These are phyloP conservation scores for Galbula dea DNA, from an alignment of 2,113 vertebrate species.

Conservation along the genomic window DNA sequence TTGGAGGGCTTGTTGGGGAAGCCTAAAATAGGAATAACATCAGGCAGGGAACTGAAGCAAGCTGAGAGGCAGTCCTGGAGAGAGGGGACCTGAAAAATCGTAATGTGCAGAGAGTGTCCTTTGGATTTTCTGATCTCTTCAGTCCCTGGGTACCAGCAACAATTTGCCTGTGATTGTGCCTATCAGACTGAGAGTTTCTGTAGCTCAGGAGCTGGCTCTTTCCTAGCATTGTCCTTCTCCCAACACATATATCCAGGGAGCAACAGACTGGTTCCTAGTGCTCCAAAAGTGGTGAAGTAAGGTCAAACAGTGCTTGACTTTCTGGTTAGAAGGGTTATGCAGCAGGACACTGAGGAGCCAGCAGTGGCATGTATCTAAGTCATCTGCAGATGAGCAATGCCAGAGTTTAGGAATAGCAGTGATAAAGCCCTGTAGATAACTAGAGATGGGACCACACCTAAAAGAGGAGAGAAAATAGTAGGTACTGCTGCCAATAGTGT, in stretches of 20 bases:
- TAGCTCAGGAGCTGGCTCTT: not conserved
- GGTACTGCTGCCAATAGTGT: not conserved
- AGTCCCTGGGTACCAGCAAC: not conserved
- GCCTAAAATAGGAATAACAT: not conserved
- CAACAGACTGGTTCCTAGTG: not conserved
- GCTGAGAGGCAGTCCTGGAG: not conserved
- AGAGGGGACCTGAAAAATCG: too few species aligned
- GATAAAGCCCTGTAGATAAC: constrained; percentile 49
- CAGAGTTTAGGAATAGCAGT: constrained; percentile 8
- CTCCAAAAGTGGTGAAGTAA: not conserved
- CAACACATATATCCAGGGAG: not conserved
- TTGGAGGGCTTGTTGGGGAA: not conserved
- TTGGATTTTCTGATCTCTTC: not conserved
- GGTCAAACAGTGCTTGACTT: constrained; percentile 4
- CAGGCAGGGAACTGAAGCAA: not conserved
- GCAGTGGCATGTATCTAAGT: not conserved
- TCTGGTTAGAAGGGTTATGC: not conserved
- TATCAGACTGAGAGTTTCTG: not conserved
- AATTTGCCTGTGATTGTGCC: not conserved
- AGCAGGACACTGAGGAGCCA: constrained; percentile 1
- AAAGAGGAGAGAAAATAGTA: constrained; percentile 40
- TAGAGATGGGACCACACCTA: constrained; percentile 35
- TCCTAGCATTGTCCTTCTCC: not conserved
- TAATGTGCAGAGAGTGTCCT: not conserved
- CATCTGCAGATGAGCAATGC: constrained; percentile 13